A percentile compares a stretch with the other conserved stretches of the same genome.
phyloP scores from a whole-genome alignment of 2,888 invertebrate genomes.

The Polia nebulosa region DNA sequence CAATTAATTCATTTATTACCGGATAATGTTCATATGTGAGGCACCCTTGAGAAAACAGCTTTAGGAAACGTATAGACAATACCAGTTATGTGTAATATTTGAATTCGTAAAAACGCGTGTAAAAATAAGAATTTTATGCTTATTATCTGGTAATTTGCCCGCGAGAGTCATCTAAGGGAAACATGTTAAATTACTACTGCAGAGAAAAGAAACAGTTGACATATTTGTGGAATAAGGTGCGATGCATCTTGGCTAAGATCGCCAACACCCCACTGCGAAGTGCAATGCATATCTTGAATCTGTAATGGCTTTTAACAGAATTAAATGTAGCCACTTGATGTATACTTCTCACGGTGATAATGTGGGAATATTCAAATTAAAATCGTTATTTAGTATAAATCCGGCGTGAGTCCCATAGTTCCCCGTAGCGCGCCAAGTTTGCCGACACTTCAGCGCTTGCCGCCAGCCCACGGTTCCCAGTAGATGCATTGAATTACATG shows the following conservation, averaged over 20 bases:
- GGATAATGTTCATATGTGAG: conserved; percentile 23
- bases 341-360: conserved; percentile 47
- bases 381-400: conserved; percentile 51
- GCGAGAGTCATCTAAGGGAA: conserved; percentile 12
- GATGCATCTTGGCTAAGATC: conserved; percentile 4
- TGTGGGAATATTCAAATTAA: conserved; percentile 59
- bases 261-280: neutral
- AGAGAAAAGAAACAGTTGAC: neutral
- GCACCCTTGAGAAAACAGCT: conserved; percentile 34
- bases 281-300: conserved; percentile 7
- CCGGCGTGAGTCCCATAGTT: conserved; percentile 40
- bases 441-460: conserved; percentile 55
- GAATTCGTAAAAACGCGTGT: conserved; percentile 26
- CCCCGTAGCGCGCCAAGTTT: conserved; percentile 48
- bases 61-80: conserved; percentile 13
- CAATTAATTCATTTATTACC: conserved; percentile 59
- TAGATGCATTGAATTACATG: conserved; percentile 72
- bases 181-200: conserved; percentile 32
- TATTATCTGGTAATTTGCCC: conserved; percentile 13
- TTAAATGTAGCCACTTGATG: conserved; percentile 20
- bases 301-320: conserved; percentile 28
- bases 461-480: conserved; percentile 59
- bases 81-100: conserved; percentile 7
- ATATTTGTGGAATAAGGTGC: conserved; percentile 11
- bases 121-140: conserved; percentile 6